These are phyloP conservation scores for Tachyglossus aculeatus DNA, from an alignment of 2,797 vertebrate species.

Conservation along the genomic window DNA sequence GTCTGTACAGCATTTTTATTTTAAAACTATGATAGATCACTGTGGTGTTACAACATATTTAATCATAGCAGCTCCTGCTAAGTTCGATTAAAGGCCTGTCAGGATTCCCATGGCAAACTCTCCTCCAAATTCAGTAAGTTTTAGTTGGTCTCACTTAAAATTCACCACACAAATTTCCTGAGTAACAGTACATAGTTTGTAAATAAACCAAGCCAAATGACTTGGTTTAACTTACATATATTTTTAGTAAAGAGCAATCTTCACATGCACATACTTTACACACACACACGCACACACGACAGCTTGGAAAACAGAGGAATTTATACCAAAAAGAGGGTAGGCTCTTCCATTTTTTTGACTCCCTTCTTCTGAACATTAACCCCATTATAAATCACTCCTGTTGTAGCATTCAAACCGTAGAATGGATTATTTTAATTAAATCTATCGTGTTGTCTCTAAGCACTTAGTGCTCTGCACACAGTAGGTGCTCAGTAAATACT, in stretches of 20 bases:
- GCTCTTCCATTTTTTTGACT: background rate
- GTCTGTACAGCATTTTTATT: constrained; percentile 50
- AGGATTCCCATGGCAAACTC: constrained; percentile 22
- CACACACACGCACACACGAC: too few relatives aligned
- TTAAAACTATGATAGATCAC: constrained; percentile 49
- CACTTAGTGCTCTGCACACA: too few relatives aligned
- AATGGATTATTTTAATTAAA: too few relatives aligned
- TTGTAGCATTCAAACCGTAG: constrained; percentile 8
- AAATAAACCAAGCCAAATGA: constrained; percentile 46
- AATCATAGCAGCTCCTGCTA: constrained; percentile 47
- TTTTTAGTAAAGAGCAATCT: too few relatives aligned
- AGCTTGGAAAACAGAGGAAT: too few relatives aligned
- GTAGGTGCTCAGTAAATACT: too few relatives aligned
- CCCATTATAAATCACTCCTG: constrained; percentile 19
- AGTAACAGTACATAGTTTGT: constrained; percentile 18
- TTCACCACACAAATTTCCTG: constrained; percentile 14
- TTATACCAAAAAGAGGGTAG: background rate
- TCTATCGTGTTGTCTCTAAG: too few relatives aligned
- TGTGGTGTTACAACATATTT: constrained; percentile 46
- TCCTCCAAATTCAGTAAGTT: constrained; percentile 14
- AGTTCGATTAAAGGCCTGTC: constrained; percentile 25
- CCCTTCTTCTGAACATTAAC: background rate
- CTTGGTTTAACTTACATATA: constrained; percentile 22
- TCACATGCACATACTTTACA: too few relatives aligned
- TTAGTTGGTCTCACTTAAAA: constrained; percentile 43